Evolutionary conservation across 2,113 vertebrate species (phyloP), one percentile per base, ranked within the genome.

Genomic region (Leucopsar rothschildi): DNA sequence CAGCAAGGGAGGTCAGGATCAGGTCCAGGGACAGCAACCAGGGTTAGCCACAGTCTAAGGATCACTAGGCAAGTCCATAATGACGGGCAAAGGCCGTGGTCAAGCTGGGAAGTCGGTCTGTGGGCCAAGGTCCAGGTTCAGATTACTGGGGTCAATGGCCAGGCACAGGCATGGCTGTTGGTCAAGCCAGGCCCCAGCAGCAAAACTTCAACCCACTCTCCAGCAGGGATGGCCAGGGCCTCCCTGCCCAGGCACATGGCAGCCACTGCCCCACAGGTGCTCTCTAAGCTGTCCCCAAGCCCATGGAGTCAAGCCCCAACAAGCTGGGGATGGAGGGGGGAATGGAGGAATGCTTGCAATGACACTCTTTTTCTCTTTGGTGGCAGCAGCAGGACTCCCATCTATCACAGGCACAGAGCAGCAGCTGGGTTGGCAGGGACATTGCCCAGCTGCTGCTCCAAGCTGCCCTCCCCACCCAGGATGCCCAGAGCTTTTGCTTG

Each of bases 71-170:
- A 31, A 56, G 86, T 86, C 76, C 89, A 12, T 15, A 28, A 21
- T 4, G 77, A 73, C 0, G 2, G 42, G 63, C 40, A 57, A 65
- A 44, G 76, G 72, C 89, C 6, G 0, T 1, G 28, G 72, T 96
- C 94, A 96, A 49, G 93, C 94, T 4, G 86, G 96, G 64, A 95
- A 96, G 89, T 96, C 91, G 25, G 80, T 92, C 96, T 96, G 96
- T 61, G 72, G 86, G 91, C 33, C 50, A 90, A 82, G 84, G 37
- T 64, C 21, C 55, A 8, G 47, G 23, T 75, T 45, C 68, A 57
- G 71, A 45, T 93, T 53, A 86, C 45, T n/a, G 37, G 11, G 25
- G 25, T 57, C 45, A 29, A 1, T n/a, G 65, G 85, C 45, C 65
- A 81, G 28, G 53, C 65, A 47, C 45, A 77, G 35, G 25, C 65